Base-by-base conservation (phyloP, 1,140 invertebrate genomes). In the Cardiocondyla obscurior region DNA sequence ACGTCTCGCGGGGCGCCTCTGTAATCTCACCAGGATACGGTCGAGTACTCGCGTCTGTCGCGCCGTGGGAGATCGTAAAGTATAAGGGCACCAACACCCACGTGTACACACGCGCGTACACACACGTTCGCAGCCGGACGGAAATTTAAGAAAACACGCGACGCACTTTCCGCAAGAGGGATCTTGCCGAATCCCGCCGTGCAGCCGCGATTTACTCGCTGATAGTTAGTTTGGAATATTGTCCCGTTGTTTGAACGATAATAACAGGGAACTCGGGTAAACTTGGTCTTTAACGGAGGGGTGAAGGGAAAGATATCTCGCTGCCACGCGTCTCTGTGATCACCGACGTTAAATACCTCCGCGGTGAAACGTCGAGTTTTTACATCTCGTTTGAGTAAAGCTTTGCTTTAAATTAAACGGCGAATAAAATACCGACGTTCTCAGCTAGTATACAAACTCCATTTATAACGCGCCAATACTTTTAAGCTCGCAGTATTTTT, bases 171-270 rank as follows among this genome's bases (percentile, higher is more conserved):
- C 14, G 4, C 12, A 39, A n/a, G 25, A 60, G 55, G 12, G 12
- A 53, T 25, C 5, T 30, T 22, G 33, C 16, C 36, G 36, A 60
- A 30, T n/a, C 28, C 72, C 42, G 25, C n/a, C n/a, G n/a, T n/a
- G n/a, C n/a, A 16, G 42, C 44, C 44, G 39, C n/a, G 57, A 30
- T 76, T 76, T 62, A 22, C 3, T 22, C 39, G 39, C 64, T 49
- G 57, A 76, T 76, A 64, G 69, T 72, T 72, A 30, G 36, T 12
- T 28, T n/a, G 22, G 12, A 7, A 4, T 57, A n/a, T 28, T 58
- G 36, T 30, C 10, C 10, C 25, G 36, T n/a, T 33, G 72, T 76
- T n/a, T 76, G 64, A 76, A 76, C 7, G 57, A 49, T 62, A 64
- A 76, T 46, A 28, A 64, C 57, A 22, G 28, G 30, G 39, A 25